phyloP scores from a whole-genome alignment of 2,888 invertebrate genomes.

The Lordiphosa fenestrarum region DNA sequence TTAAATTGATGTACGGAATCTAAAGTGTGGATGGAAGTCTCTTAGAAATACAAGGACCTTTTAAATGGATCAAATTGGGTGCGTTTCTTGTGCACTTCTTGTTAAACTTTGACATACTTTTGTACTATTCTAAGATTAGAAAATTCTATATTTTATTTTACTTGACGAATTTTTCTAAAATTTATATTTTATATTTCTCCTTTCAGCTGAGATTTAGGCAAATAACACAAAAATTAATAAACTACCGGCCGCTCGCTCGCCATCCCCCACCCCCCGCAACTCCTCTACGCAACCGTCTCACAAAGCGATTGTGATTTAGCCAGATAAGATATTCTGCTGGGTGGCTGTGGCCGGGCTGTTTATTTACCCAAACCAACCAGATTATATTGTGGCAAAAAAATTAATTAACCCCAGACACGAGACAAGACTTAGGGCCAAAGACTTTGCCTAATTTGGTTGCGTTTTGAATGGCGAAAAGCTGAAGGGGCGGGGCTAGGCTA shows the following conservation, averaged over 20 bases:
- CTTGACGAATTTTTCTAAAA: too few relatives aligned
- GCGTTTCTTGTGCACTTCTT: too few relatives aligned
- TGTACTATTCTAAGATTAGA: too few relatives aligned
- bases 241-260: conserved; percentile 11
- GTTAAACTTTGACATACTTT: too few relatives aligned
- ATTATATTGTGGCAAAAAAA: conserved; percentile 55
- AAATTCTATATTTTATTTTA: too few relatives aligned
- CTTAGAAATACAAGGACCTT: too few relatives aligned
- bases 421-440: conserved; percentile 16
- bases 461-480: conserved; percentile 1
- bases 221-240: conserved; percentile 19
- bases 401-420: conserved; percentile 63
- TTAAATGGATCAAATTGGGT: too few relatives aligned
- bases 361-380: conserved; percentile 53
- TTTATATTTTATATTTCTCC: too few relatives aligned
- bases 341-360: conserved; percentile 12
- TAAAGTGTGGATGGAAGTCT: too few relatives aligned
- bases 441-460: conserved; percentile 43
- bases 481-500: conserved; percentile 14
- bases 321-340: conserved; percentile 41
- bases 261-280: background rate
- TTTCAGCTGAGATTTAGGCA: too few relatives aligned
- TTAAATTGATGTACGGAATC: too few relatives aligned
- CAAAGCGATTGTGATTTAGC: background rate
- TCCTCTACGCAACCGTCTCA: background rate